Evolutionary conservation across 1,140 invertebrate genomes (phyloP).

Genomic region (Drosophila aff.): DNA sequence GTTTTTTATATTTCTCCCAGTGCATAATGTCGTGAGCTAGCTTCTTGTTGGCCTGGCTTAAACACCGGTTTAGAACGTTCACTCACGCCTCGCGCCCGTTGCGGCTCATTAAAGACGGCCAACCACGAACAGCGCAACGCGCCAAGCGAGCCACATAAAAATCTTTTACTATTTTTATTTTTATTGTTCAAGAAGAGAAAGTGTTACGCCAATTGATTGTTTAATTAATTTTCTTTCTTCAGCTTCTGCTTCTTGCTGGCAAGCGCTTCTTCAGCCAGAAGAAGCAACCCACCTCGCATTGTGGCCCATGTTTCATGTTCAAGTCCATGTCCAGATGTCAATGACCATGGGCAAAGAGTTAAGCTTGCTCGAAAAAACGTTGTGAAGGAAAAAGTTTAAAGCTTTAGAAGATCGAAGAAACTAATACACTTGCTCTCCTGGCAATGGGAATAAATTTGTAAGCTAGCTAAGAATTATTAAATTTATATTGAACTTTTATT

Average conservation of each 20-base stretch:
- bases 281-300: constrained; percentile 21
- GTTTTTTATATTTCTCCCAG: neutral
- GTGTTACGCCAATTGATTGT: constrained; percentile 83
- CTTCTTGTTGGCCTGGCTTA: constrained; percentile 26
- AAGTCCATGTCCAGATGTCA: constrained; percentile 53
- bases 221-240: constrained; percentile 78
- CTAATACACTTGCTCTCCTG: constrained; percentile 6
- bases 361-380: constrained; percentile 2
- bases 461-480: neutral
- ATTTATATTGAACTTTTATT: no score
- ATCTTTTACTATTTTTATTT: constrained; percentile 66
- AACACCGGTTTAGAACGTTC: constrained; percentile 72
- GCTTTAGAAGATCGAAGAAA: constrained; percentile 1
- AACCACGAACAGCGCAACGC: constrained; percentile 12
- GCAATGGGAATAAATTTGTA: neutral
- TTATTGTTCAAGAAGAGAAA: constrained; percentile 82
- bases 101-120: constrained; percentile 50
- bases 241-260: constrained; percentile 44
- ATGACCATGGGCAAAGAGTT: constrained; percentile 47
- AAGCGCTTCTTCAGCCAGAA: constrained; percentile 33
- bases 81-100: constrained; percentile 57
- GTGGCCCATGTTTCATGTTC: constrained; percentile 12
- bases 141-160: constrained; percentile 45
- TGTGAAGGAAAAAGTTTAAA: constrained; percentile 3
- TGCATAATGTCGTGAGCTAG: constrained; percentile 2